Conservation (phyloP, 2,888 invertebrate species). For the Bellardia pandia region DNA sequence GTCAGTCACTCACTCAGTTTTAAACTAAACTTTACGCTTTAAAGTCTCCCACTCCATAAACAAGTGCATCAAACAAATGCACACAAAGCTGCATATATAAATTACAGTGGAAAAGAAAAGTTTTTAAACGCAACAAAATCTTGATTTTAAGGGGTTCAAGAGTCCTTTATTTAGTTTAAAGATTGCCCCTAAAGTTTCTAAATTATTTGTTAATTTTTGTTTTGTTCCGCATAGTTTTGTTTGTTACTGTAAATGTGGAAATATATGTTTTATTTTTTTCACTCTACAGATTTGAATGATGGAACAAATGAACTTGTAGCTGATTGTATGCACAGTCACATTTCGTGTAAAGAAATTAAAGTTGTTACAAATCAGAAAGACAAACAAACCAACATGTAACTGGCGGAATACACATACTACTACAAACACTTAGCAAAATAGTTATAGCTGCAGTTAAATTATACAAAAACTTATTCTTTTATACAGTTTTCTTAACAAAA, state of each 20-base stretch:
- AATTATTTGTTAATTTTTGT: neutral
- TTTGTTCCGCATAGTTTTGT: conserved; percentile 16
- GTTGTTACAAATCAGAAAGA: conserved; percentile 71
- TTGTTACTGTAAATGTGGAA: conserved; percentile 30
- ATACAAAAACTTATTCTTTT: no score
- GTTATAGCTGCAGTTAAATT: neutral
- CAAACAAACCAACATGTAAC: conserved; percentile 60
- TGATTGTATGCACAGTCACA: conserved; percentile 74
- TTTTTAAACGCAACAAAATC: neutral
- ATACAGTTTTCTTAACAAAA: no score
- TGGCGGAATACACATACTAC: conserved; percentile 12
- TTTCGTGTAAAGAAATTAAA: conserved; percentile 72
- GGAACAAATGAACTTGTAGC: conserved; percentile 72
- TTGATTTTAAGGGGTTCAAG: no score
- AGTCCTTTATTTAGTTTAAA: no score
- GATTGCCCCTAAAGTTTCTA: no score
- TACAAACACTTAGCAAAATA: neutral
- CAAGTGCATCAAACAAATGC: conserved; percentile 58
- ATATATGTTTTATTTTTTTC: conserved; percentile 40
- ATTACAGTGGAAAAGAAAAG: conserved; percentile 45
- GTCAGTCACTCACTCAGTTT: conserved; percentile 63
- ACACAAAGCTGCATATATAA: neutral
- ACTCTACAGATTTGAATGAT: conserved; percentile 61
- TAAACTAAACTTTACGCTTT: conserved; percentile 67
- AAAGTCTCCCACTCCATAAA: conserved; percentile 71